phyloP scores from a whole-genome alignment of 2,797 vertebrate genomes.

The Alauda arvensis region DNA sequence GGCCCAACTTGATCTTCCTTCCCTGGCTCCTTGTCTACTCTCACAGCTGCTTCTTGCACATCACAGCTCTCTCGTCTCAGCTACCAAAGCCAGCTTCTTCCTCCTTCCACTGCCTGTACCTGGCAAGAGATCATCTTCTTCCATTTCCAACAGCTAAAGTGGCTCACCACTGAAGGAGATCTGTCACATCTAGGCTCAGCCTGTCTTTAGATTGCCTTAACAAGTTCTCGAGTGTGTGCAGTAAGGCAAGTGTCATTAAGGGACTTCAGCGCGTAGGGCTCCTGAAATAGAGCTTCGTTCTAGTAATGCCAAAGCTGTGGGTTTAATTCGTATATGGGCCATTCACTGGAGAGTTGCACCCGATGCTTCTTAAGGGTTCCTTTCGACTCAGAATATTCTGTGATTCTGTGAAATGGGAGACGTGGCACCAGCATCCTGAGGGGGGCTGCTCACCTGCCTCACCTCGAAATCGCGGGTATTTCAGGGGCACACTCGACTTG shows the following conservation, averaged over 20 bases:
- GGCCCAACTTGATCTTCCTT: too few relatives aligned
- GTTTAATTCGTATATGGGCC: too few relatives aligned
- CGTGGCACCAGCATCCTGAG: rapidly evolving
- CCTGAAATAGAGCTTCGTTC: background rate
- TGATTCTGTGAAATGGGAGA: background rate
- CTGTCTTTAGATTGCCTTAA: background rate
- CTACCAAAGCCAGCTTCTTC: background rate
- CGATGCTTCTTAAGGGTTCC: too few relatives aligned
- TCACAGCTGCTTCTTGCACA: background rate
- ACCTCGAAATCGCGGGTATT: rapidly evolving
- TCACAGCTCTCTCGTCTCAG: rapidly evolving
- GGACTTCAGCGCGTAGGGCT: too few relatives aligned
- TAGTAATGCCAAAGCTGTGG: background rate
- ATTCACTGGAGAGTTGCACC: background rate
- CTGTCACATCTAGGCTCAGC: too few relatives aligned
- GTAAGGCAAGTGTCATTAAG: rapidly evolving
- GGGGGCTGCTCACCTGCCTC: background rate
- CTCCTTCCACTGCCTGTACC: background rate
- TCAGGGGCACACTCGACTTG: background rate
- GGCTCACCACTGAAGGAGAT: background rate
- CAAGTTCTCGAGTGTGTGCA: rapidly evolving
- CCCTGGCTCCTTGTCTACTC: background rate
- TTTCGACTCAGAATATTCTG: background rate
- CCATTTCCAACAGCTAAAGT: background rate
- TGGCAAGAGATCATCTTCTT: background rate